These are phyloP conservation scores for Griposia aprilina DNA, from an alignment of 2,888 invertebrate genomes.

Conservation along the genomic window DNA sequence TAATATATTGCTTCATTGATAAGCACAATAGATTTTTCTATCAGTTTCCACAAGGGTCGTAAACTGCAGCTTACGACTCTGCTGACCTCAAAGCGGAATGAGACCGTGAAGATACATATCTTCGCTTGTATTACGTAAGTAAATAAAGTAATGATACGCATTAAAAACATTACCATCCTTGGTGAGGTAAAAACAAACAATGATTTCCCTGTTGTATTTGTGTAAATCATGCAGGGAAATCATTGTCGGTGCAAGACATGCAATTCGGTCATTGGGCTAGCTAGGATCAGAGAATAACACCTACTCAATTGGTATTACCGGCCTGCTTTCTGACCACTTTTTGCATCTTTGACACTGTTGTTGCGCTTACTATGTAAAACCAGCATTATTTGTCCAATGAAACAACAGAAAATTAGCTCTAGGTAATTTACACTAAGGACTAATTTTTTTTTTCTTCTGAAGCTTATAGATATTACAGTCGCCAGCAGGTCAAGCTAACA, in stretches of 20 bases:
- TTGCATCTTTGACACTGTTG: not conserved
- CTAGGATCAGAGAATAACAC: not conserved
- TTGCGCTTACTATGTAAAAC: not conserved
- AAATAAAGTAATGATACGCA: slow-evolving; percentile 22
- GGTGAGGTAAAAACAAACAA: slow-evolving; percentile 5
- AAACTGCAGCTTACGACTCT: slow-evolving; percentile 29
- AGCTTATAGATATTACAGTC: no score
- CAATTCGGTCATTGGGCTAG: not conserved
- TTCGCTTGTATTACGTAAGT: slow-evolving; percentile 39
- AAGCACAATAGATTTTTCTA: slow-evolving; percentile 20
- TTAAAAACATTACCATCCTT: slow-evolving; percentile 18
- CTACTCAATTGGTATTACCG: not conserved
- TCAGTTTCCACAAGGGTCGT: slow-evolving; percentile 39
- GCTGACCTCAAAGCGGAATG: slow-evolving; percentile 50
- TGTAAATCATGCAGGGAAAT: not conserved
- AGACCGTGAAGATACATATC: slow-evolving; percentile 60
- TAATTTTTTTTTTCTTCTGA: no score
- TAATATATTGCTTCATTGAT: slow-evolving; percentile 28
- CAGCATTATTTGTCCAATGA: not conserved
- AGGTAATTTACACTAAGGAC: not conserved
- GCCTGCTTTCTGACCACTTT: not conserved
- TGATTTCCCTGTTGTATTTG: not conserved
- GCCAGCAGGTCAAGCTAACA: no score
- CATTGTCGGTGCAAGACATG: not conserved
- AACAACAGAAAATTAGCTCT: not conserved